Evolutionary conservation across 1,140 invertebrate species (phyloP), one percentile per base, ranked within the genome.

Genomic region (Tetramorium alpestre): DNA sequence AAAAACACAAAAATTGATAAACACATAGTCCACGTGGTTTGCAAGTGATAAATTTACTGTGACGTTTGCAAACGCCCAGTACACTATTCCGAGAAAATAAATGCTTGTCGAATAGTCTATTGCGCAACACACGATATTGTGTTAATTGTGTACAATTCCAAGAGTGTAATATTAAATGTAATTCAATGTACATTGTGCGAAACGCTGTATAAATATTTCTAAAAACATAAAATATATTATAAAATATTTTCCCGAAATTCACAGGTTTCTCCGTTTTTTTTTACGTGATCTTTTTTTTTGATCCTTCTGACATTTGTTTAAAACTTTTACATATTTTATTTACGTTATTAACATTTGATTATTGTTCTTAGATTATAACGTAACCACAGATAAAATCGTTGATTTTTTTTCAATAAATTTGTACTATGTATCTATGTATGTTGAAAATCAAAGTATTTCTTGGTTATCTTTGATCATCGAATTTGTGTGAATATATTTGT

Each of bases 121-220:
- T 85, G 86, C 87, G 88, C 54, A 73, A 60, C 13, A 84, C 89
- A 90, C 80, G 92, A 94, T 91, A 94, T 94, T 94, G 90, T 90
- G 80, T 93, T 94, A 91, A 69, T 25, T 90, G 80, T 93, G 91
- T 94, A 94, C 89, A 93, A 94, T 94, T 93, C 90, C 86, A 92
- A 76, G 86, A 92, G 82, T 92, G 89, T 94, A 93, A 92, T 94
- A 93, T 94, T 94, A 94, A 84, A 89, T 94, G 93, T 94, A 94
- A 93, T 92, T 94, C 91, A 93, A 87, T 94, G 93, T 95, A 94
- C 93, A 94, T 94, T 38, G 85, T 91, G 44, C n/a, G n/a, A 82
- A 90, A 91, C 88, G 92, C 91, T 94, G 93, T 94, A 95, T 93
- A 93, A 94, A 94, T 94, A 94, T 95, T 95, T 94, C 93, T 94